These are phyloP conservation scores for Bombus balteatus DNA, from an alignment of 1,140 invertebrate species.

Conservation along the genomic window DNA sequence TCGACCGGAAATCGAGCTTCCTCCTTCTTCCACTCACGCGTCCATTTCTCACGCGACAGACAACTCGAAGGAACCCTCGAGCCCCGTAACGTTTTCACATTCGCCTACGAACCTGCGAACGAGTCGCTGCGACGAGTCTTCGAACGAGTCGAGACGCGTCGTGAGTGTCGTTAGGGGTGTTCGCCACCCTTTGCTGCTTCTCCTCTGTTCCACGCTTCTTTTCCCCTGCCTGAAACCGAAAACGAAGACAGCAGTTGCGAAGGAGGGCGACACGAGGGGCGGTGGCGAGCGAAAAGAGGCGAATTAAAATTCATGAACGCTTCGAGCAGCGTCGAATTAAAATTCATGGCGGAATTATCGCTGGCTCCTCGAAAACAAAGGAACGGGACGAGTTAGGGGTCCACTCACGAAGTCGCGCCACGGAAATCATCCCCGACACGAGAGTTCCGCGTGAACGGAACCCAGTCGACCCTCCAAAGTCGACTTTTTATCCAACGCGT, in stretches of 20 bases:
- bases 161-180: neutral
- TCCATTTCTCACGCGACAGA: no score
- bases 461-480: neutral
- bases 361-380: constrained; percentile 70
- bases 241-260: neutral
- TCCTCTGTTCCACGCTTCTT: neutral
- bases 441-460: constrained; percentile 39
- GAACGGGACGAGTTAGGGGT: constrained; percentile 51
- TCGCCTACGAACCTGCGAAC: neutral
- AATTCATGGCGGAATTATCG: constrained; percentile 74
- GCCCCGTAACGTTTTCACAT: neutral
- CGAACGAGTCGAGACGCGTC: neutral
- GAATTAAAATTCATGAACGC: constrained; percentile 76
- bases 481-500: constrained; percentile 30
- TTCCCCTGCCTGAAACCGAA: neutral
- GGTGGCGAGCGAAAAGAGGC: constrained; percentile 61
- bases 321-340: constrained; percentile 71
- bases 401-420: constrained; percentile 50
- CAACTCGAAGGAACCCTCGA: neutral
- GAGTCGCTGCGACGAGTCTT: neutral
- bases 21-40: no score
- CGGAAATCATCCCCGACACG: constrained; percentile 54
- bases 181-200: neutral
- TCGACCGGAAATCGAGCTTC: no score
- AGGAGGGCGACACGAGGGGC: constrained; percentile 35